Percentiles rank a stretch among this genome's conserved stretches.
phyloP scores from a whole-genome alignment of 2,113 vertebrate genomes.

The Ornithorhynchus anatinus region DNA sequence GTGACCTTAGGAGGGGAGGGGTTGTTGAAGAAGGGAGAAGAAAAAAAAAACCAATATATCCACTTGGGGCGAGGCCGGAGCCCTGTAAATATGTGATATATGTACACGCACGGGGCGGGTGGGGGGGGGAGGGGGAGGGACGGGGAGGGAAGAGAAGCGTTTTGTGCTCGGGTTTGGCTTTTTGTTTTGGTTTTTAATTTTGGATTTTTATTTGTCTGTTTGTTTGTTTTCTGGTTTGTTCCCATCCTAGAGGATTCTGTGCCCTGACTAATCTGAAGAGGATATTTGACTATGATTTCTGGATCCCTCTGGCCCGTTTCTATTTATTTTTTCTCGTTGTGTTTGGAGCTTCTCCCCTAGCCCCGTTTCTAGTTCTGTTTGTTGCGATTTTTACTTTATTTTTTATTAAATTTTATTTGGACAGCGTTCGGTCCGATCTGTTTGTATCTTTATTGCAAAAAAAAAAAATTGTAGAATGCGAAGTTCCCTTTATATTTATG shows the following conservation, averaged over 20 bases:
- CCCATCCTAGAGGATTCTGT: constrained; percentile 88
- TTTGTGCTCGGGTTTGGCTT: constrained; percentile 74
- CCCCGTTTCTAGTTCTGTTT: constrained; percentile 71
- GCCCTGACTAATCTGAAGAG: constrained; percentile 90
- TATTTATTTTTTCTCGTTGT: constrained; percentile 96
- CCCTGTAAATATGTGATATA: constrained; percentile 94
- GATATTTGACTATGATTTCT: constrained; percentile 96
- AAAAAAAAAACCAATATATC: constrained; percentile 33
- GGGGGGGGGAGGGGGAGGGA: constrained; percentile 71
- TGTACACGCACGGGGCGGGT: constrained; percentile 90
- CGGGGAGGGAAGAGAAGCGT: constrained; percentile 50
- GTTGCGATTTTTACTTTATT: constrained; percentile 83
- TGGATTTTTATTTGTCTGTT: constrained; percentile 75
- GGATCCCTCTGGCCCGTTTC: constrained; percentile 89
- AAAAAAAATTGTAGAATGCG: constrained; percentile 92
- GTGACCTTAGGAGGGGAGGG: constrained; percentile 10
- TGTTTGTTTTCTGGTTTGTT: constrained; percentile 65
- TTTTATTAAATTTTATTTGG: constrained; percentile 75
- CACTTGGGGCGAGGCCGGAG: constrained; percentile 51
- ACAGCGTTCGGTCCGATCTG: constrained; percentile 81
- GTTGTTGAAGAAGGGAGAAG: too few relatives aligned
- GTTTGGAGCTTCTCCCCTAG: constrained; percentile 84
- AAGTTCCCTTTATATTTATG: constrained; percentile 99
- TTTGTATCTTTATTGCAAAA: constrained; percentile 91
- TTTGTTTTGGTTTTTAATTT: constrained; percentile 71